These are phyloP conservation scores for Eupithecia dodoneata DNA, from an alignment of 2,888 invertebrate species.

Conservation along the genomic window DNA sequence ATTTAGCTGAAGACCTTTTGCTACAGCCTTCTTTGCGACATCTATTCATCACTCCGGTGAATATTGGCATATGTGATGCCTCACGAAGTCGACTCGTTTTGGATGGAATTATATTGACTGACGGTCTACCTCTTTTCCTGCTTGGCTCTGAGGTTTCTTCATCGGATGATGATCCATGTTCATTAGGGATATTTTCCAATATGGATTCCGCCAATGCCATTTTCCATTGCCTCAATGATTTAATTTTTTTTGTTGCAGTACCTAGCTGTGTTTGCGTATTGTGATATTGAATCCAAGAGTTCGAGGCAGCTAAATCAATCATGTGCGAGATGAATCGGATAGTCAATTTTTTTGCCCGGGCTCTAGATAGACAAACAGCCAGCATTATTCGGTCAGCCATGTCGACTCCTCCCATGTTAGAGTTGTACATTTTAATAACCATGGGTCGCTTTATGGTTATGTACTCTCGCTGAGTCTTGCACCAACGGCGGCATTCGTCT, in stretches of 20 bases:
- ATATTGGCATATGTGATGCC: slow-evolving; percentile 25
- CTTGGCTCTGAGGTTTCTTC: slow-evolving; percentile 20
- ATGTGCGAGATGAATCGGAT: slow-evolving; percentile 38
- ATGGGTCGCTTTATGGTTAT: slow-evolving; percentile 14
- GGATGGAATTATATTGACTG: slow-evolving; percentile 17
- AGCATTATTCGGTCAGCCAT: slow-evolving; percentile 39
- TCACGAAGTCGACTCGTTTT: slow-evolving; percentile 23
- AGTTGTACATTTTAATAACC: slow-evolving; percentile 27
- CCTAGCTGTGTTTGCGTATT: slow-evolving; percentile 12
- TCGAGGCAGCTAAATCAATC: slow-evolving; percentile 37
- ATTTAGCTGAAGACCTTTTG: slow-evolving; percentile 1
- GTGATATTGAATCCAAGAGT: slow-evolving; percentile 35
- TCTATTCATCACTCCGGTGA: slow-evolving; percentile 23
- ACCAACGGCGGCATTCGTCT: slow-evolving; percentile 22
- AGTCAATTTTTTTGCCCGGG: slow-evolving; percentile 36
- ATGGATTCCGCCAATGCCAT: slow-evolving; percentile 23
- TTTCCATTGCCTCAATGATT: slow-evolving; percentile 26
- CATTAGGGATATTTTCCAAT: slow-evolving; percentile 24
- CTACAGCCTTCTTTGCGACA: slow-evolving; percentile 3
- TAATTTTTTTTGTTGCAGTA: slow-evolving; percentile 16
- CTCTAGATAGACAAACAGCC: slow-evolving; percentile 39
- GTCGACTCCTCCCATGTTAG: slow-evolving; percentile 42
- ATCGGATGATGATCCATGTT: slow-evolving; percentile 16
- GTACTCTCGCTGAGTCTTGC: slow-evolving; percentile 16
- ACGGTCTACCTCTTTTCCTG: slow-evolving; percentile 25